Evolutionary conservation across 2,113 vertebrate species (phyloP).

Genomic region (Chrysochloris asiatica): DNA sequence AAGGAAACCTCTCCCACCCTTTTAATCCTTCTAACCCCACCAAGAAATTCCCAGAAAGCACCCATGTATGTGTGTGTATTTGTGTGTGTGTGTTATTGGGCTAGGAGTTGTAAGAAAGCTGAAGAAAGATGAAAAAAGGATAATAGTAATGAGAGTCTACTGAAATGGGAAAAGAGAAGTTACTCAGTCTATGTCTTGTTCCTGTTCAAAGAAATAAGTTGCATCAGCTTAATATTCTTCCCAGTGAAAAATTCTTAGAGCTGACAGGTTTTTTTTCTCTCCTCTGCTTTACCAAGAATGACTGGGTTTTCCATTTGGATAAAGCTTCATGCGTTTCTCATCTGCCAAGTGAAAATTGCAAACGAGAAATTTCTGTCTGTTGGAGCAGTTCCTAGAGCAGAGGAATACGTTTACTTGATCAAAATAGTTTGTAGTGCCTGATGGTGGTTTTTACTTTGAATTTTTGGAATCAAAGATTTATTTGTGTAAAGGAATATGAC

Average conservation of each 20-base stretch:
- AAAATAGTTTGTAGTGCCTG: conserved; percentile 64
- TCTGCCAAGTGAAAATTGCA: conserved; percentile 77
- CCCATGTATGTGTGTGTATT: not conserved
- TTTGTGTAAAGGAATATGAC: conserved; percentile 22
- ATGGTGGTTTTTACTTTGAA: conserved; percentile 57
- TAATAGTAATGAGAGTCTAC: not conserved
- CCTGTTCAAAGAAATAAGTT: conserved; percentile 59
- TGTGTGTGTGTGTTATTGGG: not conserved
- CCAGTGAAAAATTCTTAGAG: conserved; percentile 64
- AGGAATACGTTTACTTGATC: conserved; percentile 68
- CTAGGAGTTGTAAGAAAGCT: not conserved
- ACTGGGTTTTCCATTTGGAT: conserved; percentile 77
- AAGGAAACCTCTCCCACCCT: too few species aligned
- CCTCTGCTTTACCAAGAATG: conserved; percentile 69
- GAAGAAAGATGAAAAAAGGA: not conserved
- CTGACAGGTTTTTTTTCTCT: conserved; percentile 16
- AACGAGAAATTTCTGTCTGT: conserved; percentile 75
- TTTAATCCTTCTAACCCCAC: not conserved
- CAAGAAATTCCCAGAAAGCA: not conserved
- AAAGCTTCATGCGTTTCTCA: conserved; percentile 77
- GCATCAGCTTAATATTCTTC: conserved; percentile 61
- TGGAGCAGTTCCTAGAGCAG: conserved; percentile 69
- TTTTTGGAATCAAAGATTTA: conserved; percentile 50
- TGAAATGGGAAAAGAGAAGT: conserved; percentile 43
- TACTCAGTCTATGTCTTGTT: not conserved